Base-by-base conservation (phyloP, 2,888 invertebrate genomes). In the Drosophila mimica region DNA sequence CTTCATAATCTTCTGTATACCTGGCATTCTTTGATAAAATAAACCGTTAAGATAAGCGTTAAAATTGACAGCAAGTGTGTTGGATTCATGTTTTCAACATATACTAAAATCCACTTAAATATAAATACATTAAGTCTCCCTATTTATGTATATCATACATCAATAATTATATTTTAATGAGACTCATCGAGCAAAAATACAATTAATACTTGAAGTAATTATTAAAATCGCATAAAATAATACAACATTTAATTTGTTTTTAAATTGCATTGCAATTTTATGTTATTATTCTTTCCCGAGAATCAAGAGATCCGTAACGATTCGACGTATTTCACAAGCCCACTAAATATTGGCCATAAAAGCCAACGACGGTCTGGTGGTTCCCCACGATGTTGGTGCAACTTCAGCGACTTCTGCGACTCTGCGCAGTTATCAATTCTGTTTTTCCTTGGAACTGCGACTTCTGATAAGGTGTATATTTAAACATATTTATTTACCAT, bases 391-490 rank as follows among this genome's bases (percentile, higher is more conserved):
- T 56, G 68, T 65, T n/a, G 59, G 54, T 7, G 33, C 17, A 43
- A 38, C 25, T 49, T 60, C 25, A 62, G 25, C 25, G 25, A 25
- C 25, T 25, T 25, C 25, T 25, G 25, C 25, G 25, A 36, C 40
- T 70, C 13, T 51, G 52, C 63, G 69, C 59, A 66, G 51, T 76
- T 71, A 49, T 64, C 15, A 62, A 58, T 60, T 70, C 4, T 75
- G 70, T 82, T 87, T 82, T 84, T 89, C 84, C 70, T 62, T 31
- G 74, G 80, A 85, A 84, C 69, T 77, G 77, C 69, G 74, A 59
- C 64, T 58, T 48, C 76, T 74, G 84, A 84, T 89, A 84, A 83
- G 67, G 56, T 17, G 4, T 54, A 43, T 51, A 43, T 33, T 46
- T 15, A 30, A 9, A 30, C 4, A 56, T 40, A 40, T n/a, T 8